Conservation (phyloP, 1,140 invertebrate genomes). For the Chrysopa pallens region DNA sequence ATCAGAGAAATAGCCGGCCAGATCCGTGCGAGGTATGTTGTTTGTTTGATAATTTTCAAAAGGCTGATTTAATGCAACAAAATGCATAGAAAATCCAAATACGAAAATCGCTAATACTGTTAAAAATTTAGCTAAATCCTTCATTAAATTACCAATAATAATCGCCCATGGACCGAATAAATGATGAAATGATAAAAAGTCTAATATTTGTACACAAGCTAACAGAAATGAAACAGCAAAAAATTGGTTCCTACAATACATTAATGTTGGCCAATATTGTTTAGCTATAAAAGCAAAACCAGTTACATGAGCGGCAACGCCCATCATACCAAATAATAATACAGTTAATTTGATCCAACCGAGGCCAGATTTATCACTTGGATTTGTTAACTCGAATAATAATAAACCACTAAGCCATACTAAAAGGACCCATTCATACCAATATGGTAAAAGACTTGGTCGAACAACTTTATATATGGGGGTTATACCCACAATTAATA, state of each 20-base stretch:
- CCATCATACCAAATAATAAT: slow-evolving; percentile 79
- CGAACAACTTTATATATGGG: slow-evolving; percentile 70
- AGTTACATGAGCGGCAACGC: slow-evolving; percentile 75
- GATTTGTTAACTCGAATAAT: slow-evolving; percentile 91
- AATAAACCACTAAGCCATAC: slow-evolving; percentile 91
- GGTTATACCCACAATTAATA: slow-evolving; percentile 78
- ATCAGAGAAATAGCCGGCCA: slow-evolving; percentile 40
- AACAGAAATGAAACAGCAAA: slow-evolving; percentile 87
- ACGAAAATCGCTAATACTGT: slow-evolving; percentile 96
- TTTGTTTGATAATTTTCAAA: slow-evolving; percentile 44
- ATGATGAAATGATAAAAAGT: slow-evolving; percentile 95
- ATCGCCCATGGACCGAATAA: slow-evolving; percentile 97
- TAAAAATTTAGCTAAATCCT: slow-evolving; percentile 85
- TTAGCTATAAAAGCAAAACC: slow-evolving; percentile 50
- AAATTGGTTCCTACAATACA: slow-evolving; percentile 91
- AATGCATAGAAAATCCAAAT: slow-evolving; percentile 94
- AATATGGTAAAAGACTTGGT: slow-evolving; percentile 54
- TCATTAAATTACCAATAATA: slow-evolving; percentile 77
- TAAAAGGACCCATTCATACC: slow-evolving; percentile 92
- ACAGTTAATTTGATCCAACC: slow-evolving; percentile 88
- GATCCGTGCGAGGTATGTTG: too few relatives aligned
- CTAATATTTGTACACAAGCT: slow-evolving; percentile 92
- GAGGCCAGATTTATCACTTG: slow-evolving; percentile 83
- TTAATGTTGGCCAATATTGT: slow-evolving; percentile 58
- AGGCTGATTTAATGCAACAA: slow-evolving; percentile 89